Evolutionary conservation across 2,113 vertebrate species (phyloP), one percentile per base, ranked within the genome.

Genomic region (Nothoprocta pentlandii): DNA sequence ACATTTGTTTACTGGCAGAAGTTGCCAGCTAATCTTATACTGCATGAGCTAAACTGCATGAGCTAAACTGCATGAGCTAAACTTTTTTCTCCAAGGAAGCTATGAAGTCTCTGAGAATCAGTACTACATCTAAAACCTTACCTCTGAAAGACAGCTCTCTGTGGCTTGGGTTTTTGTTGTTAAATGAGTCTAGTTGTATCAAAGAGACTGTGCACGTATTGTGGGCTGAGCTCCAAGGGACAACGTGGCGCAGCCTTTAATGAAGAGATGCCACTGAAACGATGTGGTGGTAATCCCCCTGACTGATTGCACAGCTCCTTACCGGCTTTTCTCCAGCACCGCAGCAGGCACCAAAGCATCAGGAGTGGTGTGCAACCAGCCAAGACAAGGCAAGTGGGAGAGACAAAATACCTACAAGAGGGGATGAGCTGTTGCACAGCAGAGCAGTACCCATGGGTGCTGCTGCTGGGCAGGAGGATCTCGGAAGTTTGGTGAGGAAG

Each of bases 121-220:
- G 6, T 41, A 51, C 73, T 68, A 63, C 14, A 49, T 9, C 19
- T 14, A 49, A 49, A 91, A 34, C 3, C 58, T 36, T 76, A 8
- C 6, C 9, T 82, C 42, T 85, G 66, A 12, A 47, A 77, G 85
- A 53, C 4, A 4, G 1, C 0, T 66, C 1, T 9, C 76, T 69
- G 53, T 58, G 83, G 10, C 12, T 80, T 66, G 16, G 10, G 20
- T 23, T 32, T 83, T 47, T 80, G 7, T 53, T 63, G 12, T 75
- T 70, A 36, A 39, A 26, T 30, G 20, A 28, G 68, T 47, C 0
- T 13, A 39, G 19, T 49, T 54, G 8, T 16, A 23, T 66, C 68
- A 14, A 82, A 0, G 0, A 30, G 6, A 4, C 51, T 54, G 9
- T 2, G 0, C 13, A 75, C 12, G 10, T 12, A 15, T 20, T 63